Percentiles rank a stretch among this genome's conserved stretches.
These are phyloP conservation scores for Benitochromis conjunctus DNA, from an alignment of 2,113 vertebrate genomes.

Conservation along the genomic window DNA sequence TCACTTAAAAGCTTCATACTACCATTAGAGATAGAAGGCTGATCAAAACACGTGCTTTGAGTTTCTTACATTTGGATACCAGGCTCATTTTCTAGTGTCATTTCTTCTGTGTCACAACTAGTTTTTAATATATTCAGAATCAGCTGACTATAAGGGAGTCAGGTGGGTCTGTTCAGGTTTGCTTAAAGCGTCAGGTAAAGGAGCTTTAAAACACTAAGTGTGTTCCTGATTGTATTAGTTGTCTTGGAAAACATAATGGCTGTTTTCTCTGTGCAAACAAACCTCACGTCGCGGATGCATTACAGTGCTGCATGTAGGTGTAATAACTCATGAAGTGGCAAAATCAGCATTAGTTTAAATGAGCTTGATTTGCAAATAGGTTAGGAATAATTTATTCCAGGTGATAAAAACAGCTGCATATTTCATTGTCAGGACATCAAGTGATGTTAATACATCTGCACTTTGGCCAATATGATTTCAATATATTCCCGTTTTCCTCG, in stretches of 20 bases:
- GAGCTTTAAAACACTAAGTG: neutral
- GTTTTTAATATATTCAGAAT: neutral
- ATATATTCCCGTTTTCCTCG: neutral
- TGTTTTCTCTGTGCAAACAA: neutral
- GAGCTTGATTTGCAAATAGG: neutral
- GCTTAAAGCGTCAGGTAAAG: neutral
- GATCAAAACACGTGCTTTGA: neutral
- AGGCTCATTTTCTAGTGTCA: neutral
- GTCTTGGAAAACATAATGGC: neutral
- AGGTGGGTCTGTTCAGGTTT: neutral
- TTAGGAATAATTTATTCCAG: neutral
- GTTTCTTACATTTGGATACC: neutral
- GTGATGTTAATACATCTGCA: neutral
- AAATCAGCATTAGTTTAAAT: neutral
- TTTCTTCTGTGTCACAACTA: neutral
- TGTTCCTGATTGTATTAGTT: neutral
- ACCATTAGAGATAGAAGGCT: neutral
- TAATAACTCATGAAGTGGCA: neutral
- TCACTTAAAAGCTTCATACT: neutral
- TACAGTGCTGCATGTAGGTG: neutral
- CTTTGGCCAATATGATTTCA: neutral
- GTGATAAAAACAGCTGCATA: neutral
- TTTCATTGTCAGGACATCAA: neutral
- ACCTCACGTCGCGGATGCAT: neutral
- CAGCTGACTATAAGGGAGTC: neutral